Evolutionary conservation across 2,888 invertebrate genomes (phyloP).

Genomic region (Scaptomyza tumidula): DNA sequence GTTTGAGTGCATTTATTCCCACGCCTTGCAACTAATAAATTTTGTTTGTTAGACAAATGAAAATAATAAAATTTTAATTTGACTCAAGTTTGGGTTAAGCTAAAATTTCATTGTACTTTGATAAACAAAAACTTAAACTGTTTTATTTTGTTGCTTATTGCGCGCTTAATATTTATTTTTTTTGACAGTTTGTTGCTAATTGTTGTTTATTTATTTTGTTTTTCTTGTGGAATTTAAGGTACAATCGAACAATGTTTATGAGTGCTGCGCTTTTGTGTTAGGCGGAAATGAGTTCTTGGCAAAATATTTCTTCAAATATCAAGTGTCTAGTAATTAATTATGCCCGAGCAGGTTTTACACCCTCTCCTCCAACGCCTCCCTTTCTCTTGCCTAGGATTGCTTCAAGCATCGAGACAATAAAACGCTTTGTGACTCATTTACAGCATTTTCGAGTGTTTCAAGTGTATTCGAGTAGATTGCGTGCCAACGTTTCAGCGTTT

Average conservation of each 20-base stretch:
- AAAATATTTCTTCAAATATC: constrained; percentile 42
- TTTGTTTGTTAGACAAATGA: too few relatives aligned
- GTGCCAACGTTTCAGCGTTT: constrained; percentile 42
- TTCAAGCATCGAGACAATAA: constrained; percentile 44
- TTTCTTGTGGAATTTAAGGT: constrained; percentile 1
- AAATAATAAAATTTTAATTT: too few relatives aligned
- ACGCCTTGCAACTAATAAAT: constrained; percentile 71
- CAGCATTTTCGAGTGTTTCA: constrained; percentile 24
- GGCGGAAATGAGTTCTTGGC: constrained; percentile 61
- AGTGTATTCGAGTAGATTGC: constrained; percentile 19
- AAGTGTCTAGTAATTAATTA: constrained; percentile 61
- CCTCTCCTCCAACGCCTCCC: background rate
- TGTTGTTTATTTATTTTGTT: constrained; percentile 30
- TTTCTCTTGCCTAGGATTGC: constrained; percentile 5
- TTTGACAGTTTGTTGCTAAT: constrained; percentile 74
- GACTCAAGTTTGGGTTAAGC: background rate
- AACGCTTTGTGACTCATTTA: constrained; percentile 56
- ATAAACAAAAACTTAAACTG: constrained; percentile 46
- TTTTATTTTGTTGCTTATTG: constrained; percentile 32
- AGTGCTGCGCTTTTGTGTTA: constrained; percentile 48
- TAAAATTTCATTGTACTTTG: constrained; percentile 39
- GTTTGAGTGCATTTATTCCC: constrained; percentile 64
- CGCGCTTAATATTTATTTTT: constrained; percentile 18
- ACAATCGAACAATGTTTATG: constrained; percentile 29
- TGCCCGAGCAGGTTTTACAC: constrained; percentile 27